Evolutionary conservation across 1,140 invertebrate species (phyloP).

Genomic region (Leptestheria dahalacensis): DNA sequence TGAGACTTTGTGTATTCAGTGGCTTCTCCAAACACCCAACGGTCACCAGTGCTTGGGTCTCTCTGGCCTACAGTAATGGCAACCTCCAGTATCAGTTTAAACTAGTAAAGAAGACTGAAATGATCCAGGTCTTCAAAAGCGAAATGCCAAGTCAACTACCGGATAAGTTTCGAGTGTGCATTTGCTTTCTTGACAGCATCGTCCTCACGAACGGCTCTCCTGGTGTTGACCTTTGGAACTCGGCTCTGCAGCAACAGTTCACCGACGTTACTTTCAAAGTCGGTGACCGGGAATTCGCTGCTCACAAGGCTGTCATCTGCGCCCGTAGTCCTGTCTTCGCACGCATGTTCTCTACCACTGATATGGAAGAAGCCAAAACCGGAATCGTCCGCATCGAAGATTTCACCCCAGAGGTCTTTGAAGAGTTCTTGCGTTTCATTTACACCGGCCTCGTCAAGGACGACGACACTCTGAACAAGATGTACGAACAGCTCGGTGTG

Average conservation of each 20-base stretch:
- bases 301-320: constrained; percentile 4
- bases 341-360: constrained; percentile 12
- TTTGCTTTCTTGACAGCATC: no score
- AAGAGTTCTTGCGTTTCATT: constrained; percentile 11
- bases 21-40: no score
- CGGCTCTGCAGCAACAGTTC: neutral
- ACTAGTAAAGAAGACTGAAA: no score
- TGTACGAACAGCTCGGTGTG: neutral
- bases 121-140: no score
- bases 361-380: constrained; percentile 6
- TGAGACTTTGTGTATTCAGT: no score
- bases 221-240: neutral
- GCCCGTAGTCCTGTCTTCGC: constrained; percentile 22
- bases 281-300: neutral
- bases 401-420: constrained; percentile 6
- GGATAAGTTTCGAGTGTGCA: no score
- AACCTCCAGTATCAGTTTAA: no score
- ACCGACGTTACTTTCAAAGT: constrained; percentile 2
- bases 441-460: constrained; percentile 9
- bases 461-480: neutral
- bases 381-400: constrained; percentile 13
- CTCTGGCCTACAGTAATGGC: no score
- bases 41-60: no score
- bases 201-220: no score
- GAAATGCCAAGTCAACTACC: no score